These are phyloP conservation scores for Acanthurus lineatus DNA, from an alignment of 2,797 vertebrate genomes.

Conservation along the genomic window DNA sequence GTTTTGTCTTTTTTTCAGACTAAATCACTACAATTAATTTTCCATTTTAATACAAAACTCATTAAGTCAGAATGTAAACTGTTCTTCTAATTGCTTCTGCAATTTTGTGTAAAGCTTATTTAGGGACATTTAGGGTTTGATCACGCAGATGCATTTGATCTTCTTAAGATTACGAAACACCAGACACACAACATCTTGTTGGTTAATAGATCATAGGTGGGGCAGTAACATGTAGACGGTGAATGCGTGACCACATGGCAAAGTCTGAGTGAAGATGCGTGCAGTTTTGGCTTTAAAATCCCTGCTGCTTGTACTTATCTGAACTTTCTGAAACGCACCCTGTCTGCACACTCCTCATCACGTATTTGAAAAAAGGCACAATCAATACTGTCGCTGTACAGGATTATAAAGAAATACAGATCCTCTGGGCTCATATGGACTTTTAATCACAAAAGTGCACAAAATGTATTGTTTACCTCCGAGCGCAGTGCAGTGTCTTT, in stretches of 20 bases:
- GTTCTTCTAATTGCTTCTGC: background rate
- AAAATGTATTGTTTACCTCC: too few species aligned
- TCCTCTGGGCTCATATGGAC: background rate
- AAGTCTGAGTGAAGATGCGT: conserved; percentile 35
- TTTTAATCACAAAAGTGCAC: background rate
- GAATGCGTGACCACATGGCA: conserved; percentile 42
- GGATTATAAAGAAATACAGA: conserved; percentile 46
- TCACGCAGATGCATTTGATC: conserved; percentile 1
- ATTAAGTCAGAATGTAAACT: background rate
- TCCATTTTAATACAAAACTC: too few species aligned
- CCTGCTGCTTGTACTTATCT: conserved; percentile 63
- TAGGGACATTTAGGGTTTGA: background rate
- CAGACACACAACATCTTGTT: background rate
- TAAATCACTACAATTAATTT: too few species aligned
- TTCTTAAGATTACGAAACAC: conserved; percentile 18
- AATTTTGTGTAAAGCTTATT: background rate
- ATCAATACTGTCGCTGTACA: conserved; percentile 40
- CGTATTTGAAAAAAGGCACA: background rate
- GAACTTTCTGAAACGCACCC: conserved; percentile 41
- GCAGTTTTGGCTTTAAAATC: conserved; percentile 63
- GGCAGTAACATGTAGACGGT: background rate
- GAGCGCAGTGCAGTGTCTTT: too few species aligned
- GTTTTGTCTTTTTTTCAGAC: background rate
- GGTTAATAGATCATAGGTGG: background rate
- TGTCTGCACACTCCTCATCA: conserved; percentile 12